A percentile compares a stretch with the other conserved stretches of the same genome.
Evolutionary conservation across 2,888 invertebrate genomes (phyloP).

Genomic region (Pterostichus madidus): DNA sequence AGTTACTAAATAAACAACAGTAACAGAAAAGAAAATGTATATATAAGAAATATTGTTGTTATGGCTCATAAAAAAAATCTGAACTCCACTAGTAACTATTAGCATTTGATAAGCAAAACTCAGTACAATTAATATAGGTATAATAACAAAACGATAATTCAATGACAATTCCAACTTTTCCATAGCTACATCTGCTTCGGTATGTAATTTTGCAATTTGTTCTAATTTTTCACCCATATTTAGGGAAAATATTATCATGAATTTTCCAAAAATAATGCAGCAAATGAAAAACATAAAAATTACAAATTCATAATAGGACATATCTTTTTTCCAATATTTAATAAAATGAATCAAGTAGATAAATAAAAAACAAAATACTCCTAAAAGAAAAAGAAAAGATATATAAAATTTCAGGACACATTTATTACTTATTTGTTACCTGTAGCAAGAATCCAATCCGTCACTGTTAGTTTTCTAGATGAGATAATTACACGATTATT

Average conservation of each 20-base stretch:
- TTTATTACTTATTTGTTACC: no score
- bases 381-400: no score
- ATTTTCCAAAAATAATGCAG: neutral
- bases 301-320: no score
- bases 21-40: neutral
- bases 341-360: no score
- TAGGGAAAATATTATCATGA: neutral
- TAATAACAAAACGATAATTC: neutral
- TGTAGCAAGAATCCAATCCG: neutral
- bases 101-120: neutral
- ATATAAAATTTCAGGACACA: no score
- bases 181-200: neutral
- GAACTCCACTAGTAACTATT: neutral
- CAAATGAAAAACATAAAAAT: neutral
- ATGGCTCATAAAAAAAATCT: no score
- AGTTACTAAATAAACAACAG: neutral
- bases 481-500: neutral
- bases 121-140: neutral
- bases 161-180: neutral
- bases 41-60: neutral
- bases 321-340: no score
- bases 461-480: neutral
- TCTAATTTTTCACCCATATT: neutral
- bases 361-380: no score
- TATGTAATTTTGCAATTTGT: neutral